Conservation (phyloP, 2,797 vertebrate genomes). For the Synaphobranchus kaupii region DNA sequence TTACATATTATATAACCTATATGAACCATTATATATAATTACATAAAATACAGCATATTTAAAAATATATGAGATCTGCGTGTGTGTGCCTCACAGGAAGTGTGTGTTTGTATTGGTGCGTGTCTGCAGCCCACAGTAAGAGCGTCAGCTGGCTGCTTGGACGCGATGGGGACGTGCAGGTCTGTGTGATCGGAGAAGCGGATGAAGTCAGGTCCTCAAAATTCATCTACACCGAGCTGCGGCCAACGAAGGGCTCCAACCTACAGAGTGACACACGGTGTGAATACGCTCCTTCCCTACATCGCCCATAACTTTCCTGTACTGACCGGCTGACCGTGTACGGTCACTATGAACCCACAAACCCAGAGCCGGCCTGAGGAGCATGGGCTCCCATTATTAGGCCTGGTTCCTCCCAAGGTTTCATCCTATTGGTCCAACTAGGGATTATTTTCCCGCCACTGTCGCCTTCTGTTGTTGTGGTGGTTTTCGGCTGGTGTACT, state of each 20-base stretch:
- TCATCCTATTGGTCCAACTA: no score
- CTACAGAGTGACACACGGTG: constrained; percentile 59
- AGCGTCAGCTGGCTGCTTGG: constrained; percentile 58
- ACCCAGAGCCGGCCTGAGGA: neutral
- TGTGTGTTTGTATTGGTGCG: neutral
- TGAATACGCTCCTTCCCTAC: constrained; percentile 40
- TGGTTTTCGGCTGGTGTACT: no score
- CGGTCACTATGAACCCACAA: neutral
- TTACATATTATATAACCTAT: neutral
- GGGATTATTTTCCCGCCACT: no score
- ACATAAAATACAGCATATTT: no score
- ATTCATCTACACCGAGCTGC: constrained; percentile 45
- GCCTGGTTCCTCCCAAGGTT: neutral
- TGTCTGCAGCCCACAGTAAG: constrained; percentile 44
- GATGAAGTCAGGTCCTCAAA: constrained; percentile 43
- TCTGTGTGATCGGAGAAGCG: constrained; percentile 49
- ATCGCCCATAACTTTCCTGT: constrained; percentile 42
- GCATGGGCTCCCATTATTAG: neutral
- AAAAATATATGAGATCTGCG: neutral
- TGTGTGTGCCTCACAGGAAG: neutral
- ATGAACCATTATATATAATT: neutral
- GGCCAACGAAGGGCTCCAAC: constrained; percentile 41
- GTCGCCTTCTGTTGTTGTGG: no score
- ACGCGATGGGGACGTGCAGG: constrained; percentile 53
- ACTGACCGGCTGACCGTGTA: neutral